Evolutionary conservation across 2,113 vertebrate species (phyloP).

Genomic region (Emberiza fucata): DNA sequence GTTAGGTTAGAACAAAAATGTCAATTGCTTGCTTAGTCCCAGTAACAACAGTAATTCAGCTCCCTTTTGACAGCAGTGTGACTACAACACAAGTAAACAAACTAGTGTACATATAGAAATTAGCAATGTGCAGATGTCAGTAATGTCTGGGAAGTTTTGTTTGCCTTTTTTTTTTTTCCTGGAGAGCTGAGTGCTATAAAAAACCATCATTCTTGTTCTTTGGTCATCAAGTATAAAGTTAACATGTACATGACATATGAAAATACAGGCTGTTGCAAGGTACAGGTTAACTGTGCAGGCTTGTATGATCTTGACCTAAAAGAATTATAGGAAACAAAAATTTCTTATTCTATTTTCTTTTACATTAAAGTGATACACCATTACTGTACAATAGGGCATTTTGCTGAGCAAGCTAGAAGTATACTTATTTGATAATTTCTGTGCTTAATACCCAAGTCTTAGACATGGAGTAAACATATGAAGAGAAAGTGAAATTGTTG

Average conservation of each 20-base stretch:
- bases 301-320: neutral
- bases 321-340: neutral
- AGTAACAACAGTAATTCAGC: neutral
- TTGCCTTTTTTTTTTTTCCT: accelerated
- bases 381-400: neutral
- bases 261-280: neutral
- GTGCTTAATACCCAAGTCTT: neutral
- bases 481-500: neutral
- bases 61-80: neutral
- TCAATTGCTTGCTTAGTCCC: neutral
- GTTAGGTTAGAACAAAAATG: neutral
- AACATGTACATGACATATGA: neutral
- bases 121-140: neutral
- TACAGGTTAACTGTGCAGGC: neutral
- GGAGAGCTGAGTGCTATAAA: neutral
- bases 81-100: neutral
- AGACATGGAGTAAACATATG: neutral
- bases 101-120: neutral
- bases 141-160: neutral
- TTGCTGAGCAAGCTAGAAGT: neutral
- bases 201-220: neutral
- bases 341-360: neutral
- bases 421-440: neutral
- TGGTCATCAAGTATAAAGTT: neutral
- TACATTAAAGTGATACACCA: neutral